Conservation (phyloP, 2,888 invertebrate species). For the Dryocosmus kuriphilus region DNA sequence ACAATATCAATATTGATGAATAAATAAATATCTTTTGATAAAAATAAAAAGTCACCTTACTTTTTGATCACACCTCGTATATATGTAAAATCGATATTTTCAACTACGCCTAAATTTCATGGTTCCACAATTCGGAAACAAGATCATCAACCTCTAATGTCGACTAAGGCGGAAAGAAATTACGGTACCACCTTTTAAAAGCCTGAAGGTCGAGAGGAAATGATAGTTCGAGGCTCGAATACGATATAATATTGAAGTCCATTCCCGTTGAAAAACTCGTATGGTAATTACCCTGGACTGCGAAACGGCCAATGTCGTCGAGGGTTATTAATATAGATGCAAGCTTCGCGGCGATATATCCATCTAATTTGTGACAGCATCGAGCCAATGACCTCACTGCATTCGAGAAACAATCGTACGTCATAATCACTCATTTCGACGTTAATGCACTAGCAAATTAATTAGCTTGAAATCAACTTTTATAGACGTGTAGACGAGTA, state of each 20-base stretch:
- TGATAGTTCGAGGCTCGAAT: background rate
- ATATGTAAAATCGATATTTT: background rate
- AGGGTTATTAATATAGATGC: constrained; percentile 75
- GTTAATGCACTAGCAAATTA: constrained; percentile 69
- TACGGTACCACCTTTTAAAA: constrained; percentile 21
- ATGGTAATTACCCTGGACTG: constrained; percentile 68
- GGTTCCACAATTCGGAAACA: background rate
- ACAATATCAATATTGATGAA: too few relatives aligned
- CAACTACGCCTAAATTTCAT: background rate
- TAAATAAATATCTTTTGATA: too few relatives aligned
- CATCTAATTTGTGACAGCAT: constrained; percentile 71
- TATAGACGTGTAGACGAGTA: background rate
- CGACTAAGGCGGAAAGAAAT: constrained; percentile 4
- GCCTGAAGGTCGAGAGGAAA: constrained; percentile 34
- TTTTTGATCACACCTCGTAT: too few relatives aligned
- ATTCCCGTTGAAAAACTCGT: constrained; percentile 55
- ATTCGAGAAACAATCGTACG: constrained; percentile 47
- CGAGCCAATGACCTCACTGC: constrained; percentile 57
- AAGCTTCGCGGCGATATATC: constrained; percentile 60
- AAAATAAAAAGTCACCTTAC: too few relatives aligned
- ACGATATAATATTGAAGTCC: constrained; percentile 31
- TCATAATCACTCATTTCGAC: constrained; percentile 71
- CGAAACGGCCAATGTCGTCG: constrained; percentile 73
- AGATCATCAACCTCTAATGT: constrained; percentile 26
- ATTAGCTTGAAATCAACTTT: constrained; percentile 57